Percentiles rank a stretch among this genome's conserved stretches.
phyloP scores from a whole-genome alignment of 2,888 invertebrate genomes.

The Limenitis camilla region DNA sequence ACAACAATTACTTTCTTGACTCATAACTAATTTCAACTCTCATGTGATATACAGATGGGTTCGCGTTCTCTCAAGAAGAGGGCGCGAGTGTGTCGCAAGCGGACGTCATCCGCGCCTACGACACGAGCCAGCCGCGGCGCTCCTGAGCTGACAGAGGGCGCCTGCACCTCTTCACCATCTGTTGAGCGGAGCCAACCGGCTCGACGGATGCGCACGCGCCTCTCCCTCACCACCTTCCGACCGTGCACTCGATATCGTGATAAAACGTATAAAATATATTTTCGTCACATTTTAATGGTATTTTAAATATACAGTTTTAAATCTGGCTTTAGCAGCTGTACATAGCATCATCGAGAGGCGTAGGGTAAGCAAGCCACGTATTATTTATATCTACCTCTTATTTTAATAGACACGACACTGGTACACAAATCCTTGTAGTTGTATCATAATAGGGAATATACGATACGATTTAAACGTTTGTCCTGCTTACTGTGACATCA shows the following conservation, averaged over 20 bases:
- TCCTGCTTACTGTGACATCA: too few species aligned
- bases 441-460: too few species aligned
- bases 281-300: conserved; percentile 18
- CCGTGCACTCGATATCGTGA: conserved; percentile 1
- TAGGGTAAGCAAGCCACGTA: not conserved
- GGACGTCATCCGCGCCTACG: conserved; percentile 96
- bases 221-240: not conserved
- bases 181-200: not conserved
- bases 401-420: too few species aligned
- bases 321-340: conserved; percentile 10
- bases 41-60: conserved; percentile 83
- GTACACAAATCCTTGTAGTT: too few species aligned
- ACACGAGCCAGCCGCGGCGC: conserved; percentile 91
- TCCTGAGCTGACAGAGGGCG: conserved; percentile 61
- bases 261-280: conserved; percentile 11
- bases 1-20: too few species aligned
- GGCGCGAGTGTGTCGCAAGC: conserved; percentile 95
- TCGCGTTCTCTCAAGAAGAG: conserved; percentile 99
- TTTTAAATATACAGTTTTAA: conserved; percentile 17
- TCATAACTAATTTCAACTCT: not conserved
- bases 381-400: not conserved
- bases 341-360: not conserved
- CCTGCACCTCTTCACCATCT: conserved; percentile 3
- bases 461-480: too few species aligned
- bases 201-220: not conserved